Base-by-base conservation (phyloP, 1,140 invertebrate species). In the Megalopta genalis region DNA sequence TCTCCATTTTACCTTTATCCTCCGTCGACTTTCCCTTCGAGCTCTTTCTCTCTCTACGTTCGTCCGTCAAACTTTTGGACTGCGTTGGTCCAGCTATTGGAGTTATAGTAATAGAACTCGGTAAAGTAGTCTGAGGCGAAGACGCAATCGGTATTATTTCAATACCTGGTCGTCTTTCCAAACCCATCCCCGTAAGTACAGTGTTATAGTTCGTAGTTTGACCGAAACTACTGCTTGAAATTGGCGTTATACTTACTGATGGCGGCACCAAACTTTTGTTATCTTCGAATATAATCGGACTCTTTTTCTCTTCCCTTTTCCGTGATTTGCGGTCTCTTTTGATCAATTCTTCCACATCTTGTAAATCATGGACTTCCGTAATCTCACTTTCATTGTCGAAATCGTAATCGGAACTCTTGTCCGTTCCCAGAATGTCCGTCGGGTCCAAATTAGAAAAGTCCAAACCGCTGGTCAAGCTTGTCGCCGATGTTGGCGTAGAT, bases 31-130 rank as follows among this genome's bases (percentile, higher is more conserved):
- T 94, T 77, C 94, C 95, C 88, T 94, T 94, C 67, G 94, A 94
- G 54, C 94, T 95, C 86, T 95, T 96, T 85, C 94, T 94, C 74
- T 96, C 95, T 64, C 94, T 93, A 66, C 94, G 93, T 23, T 95
- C 95, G 77, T 96, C 95, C 42, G 94, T 90, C 42, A 85, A 9
- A 7, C n/a, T 49, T 27, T 85, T 85, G 16, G 82, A 32, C 37
- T 92, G 94, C 46, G 92, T 95, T 80, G 94, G 94, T 2, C 88
- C 90, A 1, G 94, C 94, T 18, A 97, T 96, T 7, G 97, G 96
- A 0, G 97, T 97, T 59, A 98, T 97, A 0, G 97, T 97, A 25
- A 97, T 97, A 4, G 96, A 96, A 89, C 95, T 96, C 10, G 96
- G 95, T 42, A 97, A 89, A 46, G 94, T 93, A 4, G 95, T 93